Evolutionary conservation across 2,113 vertebrate genomes (phyloP), one percentile per base, ranked within the genome.

Genomic region (Cyanoramphus novaezelandiae): DNA sequence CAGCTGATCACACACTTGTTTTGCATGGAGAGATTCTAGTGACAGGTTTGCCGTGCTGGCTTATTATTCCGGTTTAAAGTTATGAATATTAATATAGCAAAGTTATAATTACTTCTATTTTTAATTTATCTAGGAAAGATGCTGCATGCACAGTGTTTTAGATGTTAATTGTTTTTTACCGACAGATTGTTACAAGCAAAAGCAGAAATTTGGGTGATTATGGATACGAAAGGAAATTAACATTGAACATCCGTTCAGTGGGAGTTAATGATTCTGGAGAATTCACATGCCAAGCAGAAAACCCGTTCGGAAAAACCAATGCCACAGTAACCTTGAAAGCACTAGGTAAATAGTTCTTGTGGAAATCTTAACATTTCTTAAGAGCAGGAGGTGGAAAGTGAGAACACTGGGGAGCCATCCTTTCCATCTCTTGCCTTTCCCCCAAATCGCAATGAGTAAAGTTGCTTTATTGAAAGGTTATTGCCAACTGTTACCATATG

Each of bases 261-360:
- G 97, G 93, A 82, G 97, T 97, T 50, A 98, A 97, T 83, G 99
- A 99, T 88, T 97, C 98, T 21, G 99, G 99, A 86, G 98, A 95
- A 75, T 99, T 99, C 98, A 98, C 89, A n/a, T 99, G 99, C 96
- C 98, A 98, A 86, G 99, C 98, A 52, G 90, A 92, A 97, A 99
- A 99, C 84, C 78, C 98, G 90, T 99, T 98, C 9, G 99, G 99
- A 92, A 96, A 90, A 91, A 98, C 97, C 95, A 97, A 94, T 76
- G 98, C 98, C 97, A 98, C 98, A 7, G 98, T 99, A 96, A 98
- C 98, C 98, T 99, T 99, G 69, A 98, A 99, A 86, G 98, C 99
- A 94, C 98, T 98, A 96, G 99, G 99, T 99, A 98, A 99, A 92
- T 97, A 79, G 31, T 92, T 97, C 82, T 92, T 77, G 27, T 41